phyloP scores from a whole-genome alignment of 2,888 invertebrate species.

The Nomada fucata region DNA sequence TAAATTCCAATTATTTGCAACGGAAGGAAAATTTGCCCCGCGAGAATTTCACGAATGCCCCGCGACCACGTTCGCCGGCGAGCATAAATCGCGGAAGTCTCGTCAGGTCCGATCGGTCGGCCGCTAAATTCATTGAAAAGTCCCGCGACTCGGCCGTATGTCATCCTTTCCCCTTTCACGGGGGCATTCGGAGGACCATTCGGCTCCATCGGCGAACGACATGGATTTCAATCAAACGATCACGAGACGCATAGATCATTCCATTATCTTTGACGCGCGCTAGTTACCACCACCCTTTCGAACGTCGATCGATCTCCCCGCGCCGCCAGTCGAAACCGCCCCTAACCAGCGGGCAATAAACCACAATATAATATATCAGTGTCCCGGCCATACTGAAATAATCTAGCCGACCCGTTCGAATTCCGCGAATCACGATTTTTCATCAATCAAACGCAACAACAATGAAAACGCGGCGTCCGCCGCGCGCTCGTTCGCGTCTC shows the following conservation, averaged over 20 bases:
- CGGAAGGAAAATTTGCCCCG: neutral
- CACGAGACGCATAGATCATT: constrained; percentile 72
- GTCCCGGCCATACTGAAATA: constrained; percentile 59
- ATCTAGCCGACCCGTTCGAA: constrained; percentile 26
- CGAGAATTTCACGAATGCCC: neutral
- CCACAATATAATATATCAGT: constrained; percentile 66
- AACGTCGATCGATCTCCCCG: constrained; percentile 57
- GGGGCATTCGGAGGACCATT: constrained; percentile 40
- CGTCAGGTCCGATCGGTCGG: constrained; percentile 4
- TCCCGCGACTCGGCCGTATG: constrained; percentile 38
- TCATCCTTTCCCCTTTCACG: constrained; percentile 48
- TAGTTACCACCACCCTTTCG: constrained; percentile 64
- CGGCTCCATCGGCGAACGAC: constrained; percentile 41
- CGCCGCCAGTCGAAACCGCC: constrained; percentile 15
- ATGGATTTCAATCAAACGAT: constrained; percentile 66
- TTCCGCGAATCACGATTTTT: constrained; percentile 58
- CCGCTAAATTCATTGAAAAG: constrained; percentile 43
- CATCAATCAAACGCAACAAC: constrained; percentile 47
- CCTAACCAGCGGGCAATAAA: constrained; percentile 55
- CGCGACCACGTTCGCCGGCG: neutral
- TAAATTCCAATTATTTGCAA: neutral
- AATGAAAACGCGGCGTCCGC: constrained; percentile 26
- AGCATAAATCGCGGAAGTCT: constrained; percentile 10
- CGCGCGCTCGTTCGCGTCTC: neutral
- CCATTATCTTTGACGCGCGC: constrained; percentile 67